Conservation (phyloP, 2,113 vertebrate genomes). For the Colius striatus region DNA sequence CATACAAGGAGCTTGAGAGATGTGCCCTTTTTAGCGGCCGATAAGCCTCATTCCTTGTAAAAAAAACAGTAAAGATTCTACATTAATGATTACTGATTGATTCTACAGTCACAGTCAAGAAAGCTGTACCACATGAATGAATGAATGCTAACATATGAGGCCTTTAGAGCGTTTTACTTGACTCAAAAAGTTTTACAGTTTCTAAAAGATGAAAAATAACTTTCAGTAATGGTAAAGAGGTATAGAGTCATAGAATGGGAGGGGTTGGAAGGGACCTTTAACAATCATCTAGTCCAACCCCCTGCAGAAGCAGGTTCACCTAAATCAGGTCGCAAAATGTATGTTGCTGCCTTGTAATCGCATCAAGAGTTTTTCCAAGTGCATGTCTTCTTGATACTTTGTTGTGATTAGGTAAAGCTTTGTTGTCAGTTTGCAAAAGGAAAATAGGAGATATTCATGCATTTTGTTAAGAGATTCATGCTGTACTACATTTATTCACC, state of each 20-base stretch:
- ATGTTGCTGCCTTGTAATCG: neutral
- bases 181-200: neutral
- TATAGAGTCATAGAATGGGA: too few species aligned
- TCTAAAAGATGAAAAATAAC: slow-evolving; percentile 25
- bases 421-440: neutral
- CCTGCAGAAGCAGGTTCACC: too few species aligned
- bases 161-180: neutral
- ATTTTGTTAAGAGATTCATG: neutral
- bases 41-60: neutral
- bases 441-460: neutral
- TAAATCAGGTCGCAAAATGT: too few species aligned
- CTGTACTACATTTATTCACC: neutral
- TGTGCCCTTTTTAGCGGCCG: neutral
- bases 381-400: neutral
- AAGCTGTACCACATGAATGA: neutral
- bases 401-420: neutral
- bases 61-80: neutral
- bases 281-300: too few species aligned
- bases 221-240: neutral
- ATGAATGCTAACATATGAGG: neutral
- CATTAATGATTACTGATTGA: neutral
- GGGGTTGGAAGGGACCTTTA: too few species aligned
- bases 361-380: neutral
- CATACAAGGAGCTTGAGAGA: neutral
- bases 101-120: slow-evolving; percentile 6